Conservation (phyloP, 2,797 vertebrate genomes). For the Bovichtus diacanthus region DNA sequence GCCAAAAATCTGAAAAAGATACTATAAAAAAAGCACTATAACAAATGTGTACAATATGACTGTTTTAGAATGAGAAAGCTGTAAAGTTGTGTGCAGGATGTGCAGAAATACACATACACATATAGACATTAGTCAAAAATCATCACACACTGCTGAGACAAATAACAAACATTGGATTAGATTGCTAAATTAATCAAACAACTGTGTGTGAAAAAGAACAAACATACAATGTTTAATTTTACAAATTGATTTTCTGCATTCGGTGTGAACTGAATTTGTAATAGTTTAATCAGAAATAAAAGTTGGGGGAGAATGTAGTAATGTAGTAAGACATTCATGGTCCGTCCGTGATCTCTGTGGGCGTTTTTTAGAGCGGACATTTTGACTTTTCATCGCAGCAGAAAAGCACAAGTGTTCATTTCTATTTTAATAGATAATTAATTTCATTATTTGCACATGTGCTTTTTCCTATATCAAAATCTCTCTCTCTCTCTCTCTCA, state of each 20-base stretch:
- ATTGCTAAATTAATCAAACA: neutral
- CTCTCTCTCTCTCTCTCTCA: slow-evolving; percentile 3
- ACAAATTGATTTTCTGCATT: neutral
- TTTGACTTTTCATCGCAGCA: neutral
- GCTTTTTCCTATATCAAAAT: slow-evolving; percentile 1
- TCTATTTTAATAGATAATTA: no score
- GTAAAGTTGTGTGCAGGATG: no score
- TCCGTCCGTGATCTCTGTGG: neutral
- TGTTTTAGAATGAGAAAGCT: no score
- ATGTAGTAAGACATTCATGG: neutral
- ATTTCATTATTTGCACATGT: neutral
- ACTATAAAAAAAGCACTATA: no score
- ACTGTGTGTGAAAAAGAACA: neutral
- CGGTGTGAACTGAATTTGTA: neutral
- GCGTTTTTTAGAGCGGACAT: neutral
- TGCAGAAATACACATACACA: no score
- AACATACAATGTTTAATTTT: neutral
- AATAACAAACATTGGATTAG: neutral
- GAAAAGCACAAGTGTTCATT: no score
- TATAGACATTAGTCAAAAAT: neutral
- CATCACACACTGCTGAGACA: neutral
- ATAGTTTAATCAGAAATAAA: neutral
- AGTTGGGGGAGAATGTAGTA: no score
- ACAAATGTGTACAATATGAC: no score
- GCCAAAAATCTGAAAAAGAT: no score